Base-by-base conservation (phyloP, 2,113 vertebrate species). In the Mesitornis unicolor region DNA sequence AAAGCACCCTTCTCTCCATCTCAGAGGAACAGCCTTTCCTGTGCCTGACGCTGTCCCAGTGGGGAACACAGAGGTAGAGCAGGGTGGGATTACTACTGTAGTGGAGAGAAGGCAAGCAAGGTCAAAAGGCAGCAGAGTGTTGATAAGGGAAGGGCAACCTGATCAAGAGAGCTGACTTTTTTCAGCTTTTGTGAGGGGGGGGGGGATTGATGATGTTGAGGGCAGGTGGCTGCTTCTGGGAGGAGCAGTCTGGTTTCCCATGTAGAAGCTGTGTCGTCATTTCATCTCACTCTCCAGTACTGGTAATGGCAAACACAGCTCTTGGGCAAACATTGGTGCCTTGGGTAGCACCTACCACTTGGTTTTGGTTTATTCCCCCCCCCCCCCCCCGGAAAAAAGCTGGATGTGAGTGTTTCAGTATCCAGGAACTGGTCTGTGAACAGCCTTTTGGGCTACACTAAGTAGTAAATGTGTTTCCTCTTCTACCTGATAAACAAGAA, bases 231-330 rank as follows among this genome's bases (percentile, higher is more conserved):
- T 94, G 22, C 56, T 92, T 59, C 76, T 86, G 33, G 38, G 28
- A 53, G 25, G 8, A 84, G 33, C 40, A 60, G 26, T 47, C 43
- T 84, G 40, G 17, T 87, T 91, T 51, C n/a, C 42, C 8, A 45
- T 0, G 0, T 10, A 36, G 31, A 73, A 47, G 3, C 16, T 57
- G 22, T 28, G 11, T 6, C 68, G 11, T 25, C 25, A 16, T 74
- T 94, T 61, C 54, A 43, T 42, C 35, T 76, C 26, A 8, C 10
- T 54, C 19, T 71, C 26, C 35, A 60, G 20, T 20, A 12, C 16
- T 31, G 26, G 14, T 42, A 59, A 47, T 63, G 22, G 38, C 29
- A 57, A 84, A 47, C 35, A 26, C 21, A 43, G 10, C 33, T 81
- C 21, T 65, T 33, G 8, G 4, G 28, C 33, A 82, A 82, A 68